Conservation (phyloP, 1,140 invertebrate genomes). For the Listronotus bonariensis region DNA sequence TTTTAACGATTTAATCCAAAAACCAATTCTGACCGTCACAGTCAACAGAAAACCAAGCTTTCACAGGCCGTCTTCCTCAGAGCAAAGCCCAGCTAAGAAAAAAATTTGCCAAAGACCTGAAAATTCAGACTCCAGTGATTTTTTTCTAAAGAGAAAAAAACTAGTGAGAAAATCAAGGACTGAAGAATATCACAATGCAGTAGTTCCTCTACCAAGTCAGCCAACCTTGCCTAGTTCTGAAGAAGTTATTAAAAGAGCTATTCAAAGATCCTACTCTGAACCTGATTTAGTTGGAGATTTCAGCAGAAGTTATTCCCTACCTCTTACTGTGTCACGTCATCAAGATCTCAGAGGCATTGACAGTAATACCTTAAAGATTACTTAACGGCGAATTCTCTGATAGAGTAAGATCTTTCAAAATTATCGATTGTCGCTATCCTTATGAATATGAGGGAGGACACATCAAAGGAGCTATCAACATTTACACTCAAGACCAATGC, state of each 20-base stretch:
- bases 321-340: conserved; percentile 76
- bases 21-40: conserved; percentile 6
- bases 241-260: conserved; percentile 61
- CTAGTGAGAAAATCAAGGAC: conserved; percentile 18
- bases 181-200: conserved; percentile 54
- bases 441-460: conserved; percentile 97
- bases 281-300: conserved; percentile 84
- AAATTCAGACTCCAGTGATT: conserved; percentile 5
- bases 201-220: conserved; percentile 43
- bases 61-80: background rate
- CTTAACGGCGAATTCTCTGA: conserved; percentile 70
- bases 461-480: conserved; percentile 81
- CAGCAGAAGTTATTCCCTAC: conserved; percentile 75
- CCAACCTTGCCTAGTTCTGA: conserved; percentile 62
- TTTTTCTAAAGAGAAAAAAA: conserved; percentile 14
- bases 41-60: background rate
- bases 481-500: conserved; percentile 80
- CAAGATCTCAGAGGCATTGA: conserved; percentile 85
- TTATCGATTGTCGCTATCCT: conserved; percentile 87
- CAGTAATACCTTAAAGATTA: conserved; percentile 71
- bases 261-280: conserved; percentile 64
- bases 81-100: conserved; percentile 22
- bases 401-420: conserved; percentile 65
- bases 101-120: conserved; percentile 19
- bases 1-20: conserved; percentile 19